Conservation (phyloP, 2,113 vertebrate species). For the Ophiodon elongatus region DNA sequence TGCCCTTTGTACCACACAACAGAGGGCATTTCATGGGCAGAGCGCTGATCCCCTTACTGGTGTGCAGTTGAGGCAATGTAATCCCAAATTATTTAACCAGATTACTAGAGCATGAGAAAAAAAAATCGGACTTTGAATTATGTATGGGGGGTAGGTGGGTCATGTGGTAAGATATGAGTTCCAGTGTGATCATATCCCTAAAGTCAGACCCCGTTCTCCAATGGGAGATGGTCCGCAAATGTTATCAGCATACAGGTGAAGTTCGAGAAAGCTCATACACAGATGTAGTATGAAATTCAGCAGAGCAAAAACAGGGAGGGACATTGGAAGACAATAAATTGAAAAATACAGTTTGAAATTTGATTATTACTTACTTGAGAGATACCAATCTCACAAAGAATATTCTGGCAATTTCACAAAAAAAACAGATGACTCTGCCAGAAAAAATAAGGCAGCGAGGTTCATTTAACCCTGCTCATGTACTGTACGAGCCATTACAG, state of each 20-base stretch:
- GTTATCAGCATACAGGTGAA: constrained; percentile 30
- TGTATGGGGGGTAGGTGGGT: constrained; percentile 50
- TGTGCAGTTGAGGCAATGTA: constrained; percentile 76
- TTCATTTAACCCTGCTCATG: constrained; percentile 16
- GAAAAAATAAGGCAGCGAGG: constrained; percentile 31
- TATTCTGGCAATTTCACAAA: constrained; percentile 16
- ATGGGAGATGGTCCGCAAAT: constrained; percentile 6
- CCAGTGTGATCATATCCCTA: constrained; percentile 34
- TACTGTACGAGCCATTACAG: constrained; percentile 33
- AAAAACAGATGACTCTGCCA: constrained; percentile 14
- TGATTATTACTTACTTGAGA: constrained; percentile 36
- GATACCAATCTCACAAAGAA: constrained; percentile 12
- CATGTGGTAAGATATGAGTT: constrained; percentile 58
- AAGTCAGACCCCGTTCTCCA: constrained; percentile 9
- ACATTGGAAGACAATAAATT: background rate
- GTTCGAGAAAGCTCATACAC: background rate
- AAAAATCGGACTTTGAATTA: constrained; percentile 70
- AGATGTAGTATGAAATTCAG: constrained; percentile 19
- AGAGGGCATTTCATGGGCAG: constrained; percentile 80
- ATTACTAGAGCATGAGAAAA: constrained; percentile 78
- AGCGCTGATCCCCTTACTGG: constrained; percentile 77
- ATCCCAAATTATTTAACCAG: constrained; percentile 85
- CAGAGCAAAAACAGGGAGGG: constrained; percentile 13
- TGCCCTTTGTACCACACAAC: constrained; percentile 78
- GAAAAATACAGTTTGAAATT: constrained; percentile 19